phyloP scores from a whole-genome alignment of 1,140 invertebrate species.

The Ruditapes philippinarum region DNA sequence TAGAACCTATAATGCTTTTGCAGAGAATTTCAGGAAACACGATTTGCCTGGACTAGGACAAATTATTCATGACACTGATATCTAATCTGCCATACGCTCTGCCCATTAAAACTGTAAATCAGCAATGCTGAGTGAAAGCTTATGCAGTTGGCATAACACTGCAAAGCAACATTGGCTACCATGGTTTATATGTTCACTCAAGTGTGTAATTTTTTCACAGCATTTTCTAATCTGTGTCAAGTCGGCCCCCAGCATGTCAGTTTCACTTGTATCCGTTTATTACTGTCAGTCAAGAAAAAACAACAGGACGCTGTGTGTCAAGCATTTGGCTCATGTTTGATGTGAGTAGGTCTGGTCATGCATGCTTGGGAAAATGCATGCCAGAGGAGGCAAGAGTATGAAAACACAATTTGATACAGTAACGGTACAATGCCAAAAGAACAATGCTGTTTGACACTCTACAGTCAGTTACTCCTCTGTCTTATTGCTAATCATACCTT shows the following conservation, averaged over 20 bases:
- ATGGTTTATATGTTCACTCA: conserved; percentile 26
- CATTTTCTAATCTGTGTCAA: conserved; percentile 35
- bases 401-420: conserved; percentile 45
- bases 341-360: conserved; percentile 30
- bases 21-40: not conserved
- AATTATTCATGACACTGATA: conserved; percentile 34
- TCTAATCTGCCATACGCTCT: conserved; percentile 10
- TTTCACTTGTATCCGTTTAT: conserved; percentile 32
- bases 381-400: not conserved
- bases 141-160: conserved; percentile 8
- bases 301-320: conserved; percentile 46
- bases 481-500: conserved; percentile 6
- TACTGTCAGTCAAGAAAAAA: conserved; percentile 44
- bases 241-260: conserved; percentile 23
- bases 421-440: not conserved
- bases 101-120: conserved; percentile 42
- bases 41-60: not conserved
- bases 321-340: not conserved
- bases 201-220: conserved; percentile 39
- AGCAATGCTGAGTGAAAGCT: not conserved
- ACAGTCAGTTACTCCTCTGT: not conserved
- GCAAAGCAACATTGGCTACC: not conserved
- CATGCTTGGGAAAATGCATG: conserved; percentile 26
- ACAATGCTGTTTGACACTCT: not conserved
- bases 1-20: no score